Conservation (phyloP, 2,113 vertebrate species). For the Oryzias javanicus region DNA sequence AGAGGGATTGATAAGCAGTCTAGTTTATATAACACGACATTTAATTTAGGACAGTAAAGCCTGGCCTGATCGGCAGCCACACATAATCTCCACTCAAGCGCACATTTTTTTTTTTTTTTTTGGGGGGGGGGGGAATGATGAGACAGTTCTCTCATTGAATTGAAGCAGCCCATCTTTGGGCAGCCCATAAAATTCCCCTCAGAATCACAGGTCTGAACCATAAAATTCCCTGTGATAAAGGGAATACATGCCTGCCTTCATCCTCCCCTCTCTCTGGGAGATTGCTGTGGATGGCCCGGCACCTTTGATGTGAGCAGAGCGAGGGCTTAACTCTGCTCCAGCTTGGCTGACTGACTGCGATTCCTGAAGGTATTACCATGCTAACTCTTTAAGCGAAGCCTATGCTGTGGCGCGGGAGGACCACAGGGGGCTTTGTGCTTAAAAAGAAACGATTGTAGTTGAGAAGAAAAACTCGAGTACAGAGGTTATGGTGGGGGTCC, state of each 20-base stretch:
- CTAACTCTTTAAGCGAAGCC: conserved; percentile 58
- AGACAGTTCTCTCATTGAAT: conserved; percentile 58
- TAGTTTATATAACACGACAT: conserved; percentile 51
- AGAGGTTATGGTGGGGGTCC: neutral
- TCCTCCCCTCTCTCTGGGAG: conserved; percentile 30
- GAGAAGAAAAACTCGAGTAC: conserved; percentile 13
- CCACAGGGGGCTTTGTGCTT: conserved; percentile 34
- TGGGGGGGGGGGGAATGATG: conserved; percentile 52
- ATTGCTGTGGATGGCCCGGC: conserved; percentile 45
- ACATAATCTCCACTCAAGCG: conserved; percentile 11
- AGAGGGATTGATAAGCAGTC: conserved; percentile 58
- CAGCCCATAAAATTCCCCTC: conserved; percentile 59
- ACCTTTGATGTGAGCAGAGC: conserved; percentile 64
- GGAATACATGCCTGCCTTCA: conserved; percentile 49
- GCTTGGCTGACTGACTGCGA: conserved; percentile 51
- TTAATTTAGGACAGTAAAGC: conserved; percentile 39
- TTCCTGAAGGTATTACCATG: conserved; percentile 58
- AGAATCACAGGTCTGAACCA: conserved; percentile 64
- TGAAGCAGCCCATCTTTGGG: conserved; percentile 56
- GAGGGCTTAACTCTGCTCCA: conserved; percentile 54
- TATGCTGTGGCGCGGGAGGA: conserved; percentile 31
- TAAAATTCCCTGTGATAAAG: conserved; percentile 67
- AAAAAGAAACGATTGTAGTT: conserved; percentile 13
- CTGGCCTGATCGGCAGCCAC: conserved; percentile 18
- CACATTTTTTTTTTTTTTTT: conserved; percentile 12